These are phyloP conservation scores for Hypomecis atomaria DNA, from an alignment of 2,888 invertebrate species.

Conservation along the genomic window DNA sequence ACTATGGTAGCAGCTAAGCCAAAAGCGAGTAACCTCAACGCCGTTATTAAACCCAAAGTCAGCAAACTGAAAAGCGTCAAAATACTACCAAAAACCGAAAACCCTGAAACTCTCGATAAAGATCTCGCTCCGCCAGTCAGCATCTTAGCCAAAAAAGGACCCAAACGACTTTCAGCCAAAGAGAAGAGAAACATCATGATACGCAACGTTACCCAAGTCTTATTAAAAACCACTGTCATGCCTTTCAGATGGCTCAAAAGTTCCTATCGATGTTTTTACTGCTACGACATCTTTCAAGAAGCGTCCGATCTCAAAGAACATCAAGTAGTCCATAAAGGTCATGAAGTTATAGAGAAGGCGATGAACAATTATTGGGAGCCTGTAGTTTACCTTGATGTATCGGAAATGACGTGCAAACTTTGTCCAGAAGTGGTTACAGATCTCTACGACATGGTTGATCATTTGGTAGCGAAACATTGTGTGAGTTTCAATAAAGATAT, in stretches of 20 bases:
- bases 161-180: slow-evolving; percentile 52
- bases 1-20: background rate
- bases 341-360: slow-evolving; percentile 64
- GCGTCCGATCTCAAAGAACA: slow-evolving; percentile 68
- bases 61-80: slow-evolving; percentile 5
- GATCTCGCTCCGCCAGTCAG: slow-evolving; percentile 34
- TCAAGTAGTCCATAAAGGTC: slow-evolving; percentile 60
- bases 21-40: background rate
- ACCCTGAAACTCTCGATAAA: slow-evolving; percentile 11
- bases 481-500: slow-evolving; percentile 72
- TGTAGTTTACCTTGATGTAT: slow-evolving; percentile 71
- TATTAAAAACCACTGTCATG: slow-evolving; percentile 71
- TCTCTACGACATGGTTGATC: slow-evolving; percentile 71
- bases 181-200: slow-evolving; percentile 71
- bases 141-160: slow-evolving; percentile 33
- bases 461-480: slow-evolving; percentile 64
- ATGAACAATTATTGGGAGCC: slow-evolving; percentile 79
- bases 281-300: slow-evolving; percentile 79
- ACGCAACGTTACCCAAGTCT: slow-evolving; percentile 68
- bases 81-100: background rate
- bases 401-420: slow-evolving; percentile 65
- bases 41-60: slow-evolving; percentile 32
- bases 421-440: slow-evolving; percentile 64
- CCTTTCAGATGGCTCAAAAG: slow-evolving; percentile 79
- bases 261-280: slow-evolving; percentile 78